Conservation (phyloP, 2,797 vertebrate genomes). For the Enteromius radiatus region DNA sequence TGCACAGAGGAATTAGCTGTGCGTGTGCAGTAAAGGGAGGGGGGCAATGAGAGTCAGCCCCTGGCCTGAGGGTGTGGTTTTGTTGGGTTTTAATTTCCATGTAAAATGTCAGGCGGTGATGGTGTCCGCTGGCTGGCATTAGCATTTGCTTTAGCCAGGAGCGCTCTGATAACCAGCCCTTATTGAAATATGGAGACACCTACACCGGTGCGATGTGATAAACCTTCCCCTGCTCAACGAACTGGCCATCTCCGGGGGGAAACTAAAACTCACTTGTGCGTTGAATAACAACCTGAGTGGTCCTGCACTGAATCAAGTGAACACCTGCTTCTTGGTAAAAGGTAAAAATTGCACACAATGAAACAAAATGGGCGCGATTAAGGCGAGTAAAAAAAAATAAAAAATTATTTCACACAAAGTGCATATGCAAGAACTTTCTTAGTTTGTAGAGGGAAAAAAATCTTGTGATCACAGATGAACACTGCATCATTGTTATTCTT, state of each 20-base stretch:
- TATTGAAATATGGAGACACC: slow-evolving; percentile 65
- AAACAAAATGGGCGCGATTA: not conserved
- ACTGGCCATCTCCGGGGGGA: slow-evolving; percentile 66
- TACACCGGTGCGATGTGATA: slow-evolving; percentile 75
- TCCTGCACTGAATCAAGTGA: slow-evolving; percentile 36
- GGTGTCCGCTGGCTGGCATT: slow-evolving; percentile 87
- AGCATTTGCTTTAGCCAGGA: slow-evolving; percentile 84
- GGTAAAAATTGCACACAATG: not conserved
- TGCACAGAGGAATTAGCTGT: slow-evolving; percentile 54
- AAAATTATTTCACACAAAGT: too few species aligned
- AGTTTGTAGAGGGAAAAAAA: too few species aligned
- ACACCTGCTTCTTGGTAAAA: not conserved
- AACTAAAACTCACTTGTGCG: slow-evolving; percentile 68
- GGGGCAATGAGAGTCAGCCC: slow-evolving; percentile 29
- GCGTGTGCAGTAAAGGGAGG: slow-evolving; percentile 25
- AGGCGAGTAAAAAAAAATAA: too few species aligned
- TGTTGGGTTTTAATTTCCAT: slow-evolving; percentile 81
- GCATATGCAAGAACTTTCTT: too few species aligned
- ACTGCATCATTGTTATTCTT: not conserved
- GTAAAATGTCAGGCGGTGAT: slow-evolving; percentile 88
- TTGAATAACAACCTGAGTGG: slow-evolving; percentile 72
- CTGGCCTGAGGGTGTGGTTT: slow-evolving; percentile 57
- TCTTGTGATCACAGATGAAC: not conserved
- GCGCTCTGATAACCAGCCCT: slow-evolving; percentile 64
- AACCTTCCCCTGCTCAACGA: slow-evolving; percentile 72